Percentiles rank a stretch among this genome's conserved stretches.
Evolutionary conservation across 2,797 vertebrate species (phyloP).

Genomic region (Gymnothorax javanicus): DNA sequence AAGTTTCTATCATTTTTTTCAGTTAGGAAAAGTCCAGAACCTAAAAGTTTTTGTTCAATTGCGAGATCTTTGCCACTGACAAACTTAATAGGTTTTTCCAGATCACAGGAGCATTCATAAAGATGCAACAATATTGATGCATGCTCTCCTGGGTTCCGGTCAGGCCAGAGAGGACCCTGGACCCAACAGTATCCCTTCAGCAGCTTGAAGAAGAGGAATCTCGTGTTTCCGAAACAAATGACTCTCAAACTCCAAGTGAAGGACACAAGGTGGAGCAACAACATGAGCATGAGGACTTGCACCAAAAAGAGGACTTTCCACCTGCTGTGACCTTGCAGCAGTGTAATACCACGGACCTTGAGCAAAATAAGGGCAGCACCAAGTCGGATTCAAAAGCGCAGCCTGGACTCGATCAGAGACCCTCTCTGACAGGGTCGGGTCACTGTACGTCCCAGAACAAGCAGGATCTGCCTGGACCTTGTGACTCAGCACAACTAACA

Average conservation of each 20-base stretch:
- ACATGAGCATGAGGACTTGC: not conserved
- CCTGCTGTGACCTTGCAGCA: conserved; percentile 14
- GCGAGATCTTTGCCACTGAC: too few relatives aligned
- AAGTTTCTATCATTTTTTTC: too few relatives aligned
- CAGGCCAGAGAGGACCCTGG: not conserved
- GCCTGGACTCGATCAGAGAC: not conserved
- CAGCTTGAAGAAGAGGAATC: conserved; percentile 16
- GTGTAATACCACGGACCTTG: conserved; percentile 8
- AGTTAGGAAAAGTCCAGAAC: too few relatives aligned
- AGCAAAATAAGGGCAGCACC: conserved; percentile 11
- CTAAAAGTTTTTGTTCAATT: too few relatives aligned
- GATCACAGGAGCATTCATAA: too few relatives aligned
- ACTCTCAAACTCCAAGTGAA: not conserved
- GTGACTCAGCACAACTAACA: conserved; percentile 13
- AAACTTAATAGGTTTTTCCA: too few relatives aligned
- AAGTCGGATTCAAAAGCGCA: conserved; percentile 19
- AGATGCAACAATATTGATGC: not conserved
- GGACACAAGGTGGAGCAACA: conserved; percentile 2
- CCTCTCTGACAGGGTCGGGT: not conserved
- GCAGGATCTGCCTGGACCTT: conserved; percentile 5
- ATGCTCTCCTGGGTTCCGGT: not conserved
- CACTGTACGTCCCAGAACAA: conserved; percentile 5
- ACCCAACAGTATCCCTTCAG: not conserved
- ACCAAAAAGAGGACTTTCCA: conserved; percentile 18
- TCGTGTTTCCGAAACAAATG: conserved; percentile 1